Conservation (phyloP, 2,797 vertebrate genomes). For the Manis crassicaudata region DNA sequence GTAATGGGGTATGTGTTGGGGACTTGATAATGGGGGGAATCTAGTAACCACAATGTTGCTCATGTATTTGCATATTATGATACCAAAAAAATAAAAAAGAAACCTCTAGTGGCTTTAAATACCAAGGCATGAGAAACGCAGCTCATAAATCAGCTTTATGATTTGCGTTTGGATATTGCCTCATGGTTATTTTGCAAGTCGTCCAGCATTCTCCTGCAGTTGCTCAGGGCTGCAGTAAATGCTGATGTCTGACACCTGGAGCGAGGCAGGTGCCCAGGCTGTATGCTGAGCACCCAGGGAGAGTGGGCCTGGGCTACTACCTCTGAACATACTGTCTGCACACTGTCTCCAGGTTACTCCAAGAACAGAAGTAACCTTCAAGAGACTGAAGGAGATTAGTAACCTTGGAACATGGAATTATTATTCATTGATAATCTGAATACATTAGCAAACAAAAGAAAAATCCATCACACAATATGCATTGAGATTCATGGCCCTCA, state of each 20-base stretch:
- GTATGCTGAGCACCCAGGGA: fast-evolving
- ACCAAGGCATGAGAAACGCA: background rate
- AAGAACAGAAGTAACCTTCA: background rate
- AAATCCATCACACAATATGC: background rate
- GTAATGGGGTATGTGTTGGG: too few species aligned
- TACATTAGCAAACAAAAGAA: background rate
- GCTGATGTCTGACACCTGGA: background rate
- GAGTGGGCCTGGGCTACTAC: background rate
- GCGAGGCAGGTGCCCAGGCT: background rate
- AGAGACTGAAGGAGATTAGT: background rate
- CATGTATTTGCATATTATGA: too few species aligned
- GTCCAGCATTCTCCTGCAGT: background rate
- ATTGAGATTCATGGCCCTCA: background rate
- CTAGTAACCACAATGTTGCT: too few species aligned
- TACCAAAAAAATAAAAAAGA: too few species aligned
- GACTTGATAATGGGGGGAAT: too few species aligned
- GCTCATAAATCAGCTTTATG: background rate
- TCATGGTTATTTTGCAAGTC: background rate
- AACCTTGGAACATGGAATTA: background rate
- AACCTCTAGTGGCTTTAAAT: background rate
- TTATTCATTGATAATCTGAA: background rate
- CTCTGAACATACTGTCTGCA: background rate
- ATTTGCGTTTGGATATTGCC: background rate
- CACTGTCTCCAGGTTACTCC: background rate
- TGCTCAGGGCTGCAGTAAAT: background rate